These are phyloP conservation scores for Bombus haemorrhoidalis DNA, from an alignment of 1,140 invertebrate species.

Conservation along the genomic window DNA sequence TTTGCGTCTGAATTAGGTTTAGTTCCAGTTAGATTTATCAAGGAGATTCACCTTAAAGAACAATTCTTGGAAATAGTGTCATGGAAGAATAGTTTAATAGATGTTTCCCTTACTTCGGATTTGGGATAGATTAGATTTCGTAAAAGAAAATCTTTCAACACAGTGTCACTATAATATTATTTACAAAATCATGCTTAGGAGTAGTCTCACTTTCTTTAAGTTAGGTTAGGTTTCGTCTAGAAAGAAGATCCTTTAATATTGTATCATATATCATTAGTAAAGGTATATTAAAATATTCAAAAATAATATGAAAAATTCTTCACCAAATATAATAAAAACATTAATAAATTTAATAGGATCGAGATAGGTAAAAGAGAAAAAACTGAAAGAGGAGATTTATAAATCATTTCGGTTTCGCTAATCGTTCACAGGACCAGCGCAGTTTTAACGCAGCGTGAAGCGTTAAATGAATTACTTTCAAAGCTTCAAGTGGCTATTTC, in stretches of 20 bases:
- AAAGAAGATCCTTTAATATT: too few relatives aligned
- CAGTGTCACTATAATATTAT: background rate
- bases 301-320: too few relatives aligned
- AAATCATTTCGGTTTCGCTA: background rate
- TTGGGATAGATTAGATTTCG: background rate
- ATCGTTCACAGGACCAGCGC: background rate
- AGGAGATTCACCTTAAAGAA: background rate
- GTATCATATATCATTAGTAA: too few relatives aligned
- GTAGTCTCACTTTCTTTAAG: too few relatives aligned
- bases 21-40: background rate
- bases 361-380: background rate
- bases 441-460: slow-evolving; percentile 9
- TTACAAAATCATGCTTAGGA: too few relatives aligned
- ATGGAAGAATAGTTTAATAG: background rate
- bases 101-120: background rate
- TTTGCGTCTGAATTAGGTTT: too few relatives aligned
- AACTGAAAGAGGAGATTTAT: background rate
- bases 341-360: background rate
- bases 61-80: background rate
- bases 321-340: background rate
- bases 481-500: slow-evolving; percentile 7
- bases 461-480: slow-evolving; percentile 40
- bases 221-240: too few relatives aligned
- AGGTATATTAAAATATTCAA: too few relatives aligned
- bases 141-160: background rate